Percentiles rank a stretch among this genome's conserved stretches.
phyloP scores from a whole-genome alignment of 2,888 invertebrate species.

The Campoplex capitator region DNA sequence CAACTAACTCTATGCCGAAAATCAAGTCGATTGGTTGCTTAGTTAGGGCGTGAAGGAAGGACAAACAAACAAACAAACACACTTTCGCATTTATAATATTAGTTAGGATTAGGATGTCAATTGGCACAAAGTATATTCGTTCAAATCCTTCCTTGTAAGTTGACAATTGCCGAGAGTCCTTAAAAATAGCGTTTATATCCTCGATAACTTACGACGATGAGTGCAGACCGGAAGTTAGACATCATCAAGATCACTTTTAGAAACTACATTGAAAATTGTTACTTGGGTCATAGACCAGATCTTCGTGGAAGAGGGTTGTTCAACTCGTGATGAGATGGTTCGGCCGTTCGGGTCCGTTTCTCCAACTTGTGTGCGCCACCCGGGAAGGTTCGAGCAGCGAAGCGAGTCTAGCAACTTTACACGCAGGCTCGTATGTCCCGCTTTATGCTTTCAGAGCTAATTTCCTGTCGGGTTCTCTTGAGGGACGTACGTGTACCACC shows the following conservation, averaged over 20 bases:
- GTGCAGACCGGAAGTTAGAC: background rate
- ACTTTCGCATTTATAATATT: too few species aligned
- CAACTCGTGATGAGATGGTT: constrained; percentile 66
- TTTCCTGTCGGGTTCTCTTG: constrained; percentile 60
- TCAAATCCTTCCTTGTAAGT: too few species aligned
- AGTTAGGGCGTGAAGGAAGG: too few species aligned
- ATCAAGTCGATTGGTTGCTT: too few species aligned
- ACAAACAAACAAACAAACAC: too few species aligned
- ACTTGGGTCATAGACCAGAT: constrained; percentile 44
- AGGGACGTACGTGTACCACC: constrained; percentile 22
- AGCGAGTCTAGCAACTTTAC: constrained; percentile 54
- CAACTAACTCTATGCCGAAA: too few species aligned
- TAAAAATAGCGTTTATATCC: background rate
- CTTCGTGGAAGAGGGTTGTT: constrained; percentile 69
- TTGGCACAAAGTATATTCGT: too few species aligned
- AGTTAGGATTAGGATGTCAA: too few species aligned
- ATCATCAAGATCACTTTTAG: background rate
- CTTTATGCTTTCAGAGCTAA: constrained; percentile 53
- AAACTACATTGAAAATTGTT: background rate
- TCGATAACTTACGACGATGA: background rate
- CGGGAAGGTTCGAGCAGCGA: constrained; percentile 71
- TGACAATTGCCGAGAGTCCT: background rate
- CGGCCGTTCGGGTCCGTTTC: constrained; percentile 69
- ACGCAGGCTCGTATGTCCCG: constrained; percentile 41
- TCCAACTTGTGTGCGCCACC: constrained; percentile 56